phyloP scores from a whole-genome alignment of 92 coral and sea anemone genomes.

The Epizoanthus rinbou region DNA sequence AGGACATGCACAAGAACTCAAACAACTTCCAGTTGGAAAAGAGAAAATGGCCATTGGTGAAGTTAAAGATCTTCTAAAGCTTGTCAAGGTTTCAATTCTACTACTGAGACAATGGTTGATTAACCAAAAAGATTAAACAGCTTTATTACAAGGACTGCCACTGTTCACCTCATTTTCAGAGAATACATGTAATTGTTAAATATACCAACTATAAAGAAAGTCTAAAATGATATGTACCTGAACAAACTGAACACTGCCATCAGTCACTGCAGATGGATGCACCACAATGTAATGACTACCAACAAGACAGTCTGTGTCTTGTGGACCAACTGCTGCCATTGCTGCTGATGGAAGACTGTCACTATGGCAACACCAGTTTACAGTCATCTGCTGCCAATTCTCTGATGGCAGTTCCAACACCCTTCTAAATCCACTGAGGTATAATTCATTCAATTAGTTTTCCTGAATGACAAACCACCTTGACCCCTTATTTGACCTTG shows the following conservation, averaged over 20 bases:
- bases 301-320: slow-evolving; percentile 74
- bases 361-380: slow-evolving; percentile 97
- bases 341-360: slow-evolving; percentile 56
- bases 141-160: no score
- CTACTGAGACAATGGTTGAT: no score
- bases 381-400: slow-evolving; percentile 87
- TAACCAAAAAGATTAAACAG: no score
- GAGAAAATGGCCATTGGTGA: no score
- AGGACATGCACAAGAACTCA: no score
- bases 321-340: slow-evolving; percentile 73
- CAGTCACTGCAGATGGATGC: slow-evolving; percentile 57
- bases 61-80: no score
- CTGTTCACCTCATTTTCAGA: no score
- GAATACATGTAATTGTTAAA: no score
- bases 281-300: slow-evolving; percentile 78
- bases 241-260: slow-evolving; percentile 52
- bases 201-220: neutral
- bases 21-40: no score
- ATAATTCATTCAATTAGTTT: neutral
- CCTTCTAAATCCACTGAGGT: slow-evolving; percentile 73
- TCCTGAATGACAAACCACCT: no score
- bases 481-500: no score
- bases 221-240: slow-evolving; percentile 43
- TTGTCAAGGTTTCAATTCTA: no score
- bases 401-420: slow-evolving; percentile 94